Percentiles rank a stretch among this genome's conserved stretches.
Evolutionary conservation across 2,113 vertebrate genomes (phyloP).

Genomic region (Sula dactylatra): DNA sequence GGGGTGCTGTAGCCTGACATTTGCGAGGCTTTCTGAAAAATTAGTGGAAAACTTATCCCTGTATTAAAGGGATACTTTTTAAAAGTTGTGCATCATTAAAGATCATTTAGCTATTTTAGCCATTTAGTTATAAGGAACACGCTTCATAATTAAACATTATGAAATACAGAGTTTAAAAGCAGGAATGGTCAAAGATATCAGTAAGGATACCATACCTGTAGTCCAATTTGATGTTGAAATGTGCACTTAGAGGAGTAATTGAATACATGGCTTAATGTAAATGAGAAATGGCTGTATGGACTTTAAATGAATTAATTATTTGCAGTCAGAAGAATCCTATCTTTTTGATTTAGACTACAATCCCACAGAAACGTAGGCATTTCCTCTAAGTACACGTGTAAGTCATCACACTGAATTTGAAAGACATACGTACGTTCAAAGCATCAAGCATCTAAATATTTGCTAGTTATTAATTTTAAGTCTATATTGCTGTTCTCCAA

Average conservation of each 20-base stretch:
- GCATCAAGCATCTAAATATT: background rate
- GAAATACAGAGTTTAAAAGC: background rate
- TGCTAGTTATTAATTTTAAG: background rate
- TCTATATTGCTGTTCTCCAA: background rate
- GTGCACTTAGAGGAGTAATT: background rate
- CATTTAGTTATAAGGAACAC: background rate
- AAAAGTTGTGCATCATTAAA: accelerated
- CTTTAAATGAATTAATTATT: background rate
- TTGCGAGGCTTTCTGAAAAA: background rate
- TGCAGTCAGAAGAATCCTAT: background rate
- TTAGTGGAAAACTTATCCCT: background rate
- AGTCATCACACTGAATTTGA: background rate
- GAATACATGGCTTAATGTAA: background rate
- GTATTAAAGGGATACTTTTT: background rate
- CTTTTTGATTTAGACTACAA: background rate
- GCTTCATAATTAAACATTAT: accelerated
- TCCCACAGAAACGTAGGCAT: background rate
- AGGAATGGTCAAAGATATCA: background rate
- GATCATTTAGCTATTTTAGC: background rate
- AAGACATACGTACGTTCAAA: accelerated
- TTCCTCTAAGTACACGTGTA: background rate
- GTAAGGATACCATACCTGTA: accelerated
- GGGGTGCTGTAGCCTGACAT: background rate
- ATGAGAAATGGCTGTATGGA: background rate
- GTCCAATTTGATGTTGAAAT: background rate